These are phyloP conservation scores for Microcebus jonahi DNA, from an alignment of 2,113 vertebrate species.

Conservation along the genomic window DNA sequence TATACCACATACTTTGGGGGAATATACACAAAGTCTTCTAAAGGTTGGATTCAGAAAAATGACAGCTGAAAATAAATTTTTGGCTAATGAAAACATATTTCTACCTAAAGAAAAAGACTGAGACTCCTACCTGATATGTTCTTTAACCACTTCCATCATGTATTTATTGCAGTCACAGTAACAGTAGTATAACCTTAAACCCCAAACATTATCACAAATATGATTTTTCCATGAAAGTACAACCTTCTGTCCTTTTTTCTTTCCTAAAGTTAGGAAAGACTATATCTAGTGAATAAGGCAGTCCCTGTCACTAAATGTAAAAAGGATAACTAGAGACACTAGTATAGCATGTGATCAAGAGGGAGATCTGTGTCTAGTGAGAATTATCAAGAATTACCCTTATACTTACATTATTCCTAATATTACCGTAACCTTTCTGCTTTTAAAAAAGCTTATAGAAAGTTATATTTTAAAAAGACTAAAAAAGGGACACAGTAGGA, in stretches of 20 bases:
- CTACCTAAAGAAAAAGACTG: neutral
- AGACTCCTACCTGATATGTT: neutral
- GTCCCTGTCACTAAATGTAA: neutral
- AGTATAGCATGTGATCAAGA: neutral
- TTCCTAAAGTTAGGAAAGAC: conserved; percentile 4
- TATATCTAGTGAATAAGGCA: neutral
- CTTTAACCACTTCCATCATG: neutral
- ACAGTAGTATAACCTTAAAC: neutral
- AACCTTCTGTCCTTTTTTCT: neutral
- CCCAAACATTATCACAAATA: conserved; percentile 22
- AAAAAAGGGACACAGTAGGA: conserved; percentile 59
- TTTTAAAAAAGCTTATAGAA: conserved; percentile 65
- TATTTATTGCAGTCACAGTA: neutral
- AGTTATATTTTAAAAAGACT: conserved; percentile 34
- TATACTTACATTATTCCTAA: conserved; percentile 21
- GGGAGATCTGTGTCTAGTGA: neutral
- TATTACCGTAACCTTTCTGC: conserved; percentile 44
- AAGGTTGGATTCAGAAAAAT: conserved; percentile 46
- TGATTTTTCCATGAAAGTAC: conserved; percentile 29
- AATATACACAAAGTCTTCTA: neutral
- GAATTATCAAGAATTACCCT: conserved; percentile 24
- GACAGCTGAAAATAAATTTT: neutral
- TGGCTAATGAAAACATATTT: neutral
- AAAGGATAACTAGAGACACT: conserved; percentile 27
- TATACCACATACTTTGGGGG: neutral